Base-by-base conservation (phyloP, 2,113 vertebrate species). In the Pandion haliaetus region DNA sequence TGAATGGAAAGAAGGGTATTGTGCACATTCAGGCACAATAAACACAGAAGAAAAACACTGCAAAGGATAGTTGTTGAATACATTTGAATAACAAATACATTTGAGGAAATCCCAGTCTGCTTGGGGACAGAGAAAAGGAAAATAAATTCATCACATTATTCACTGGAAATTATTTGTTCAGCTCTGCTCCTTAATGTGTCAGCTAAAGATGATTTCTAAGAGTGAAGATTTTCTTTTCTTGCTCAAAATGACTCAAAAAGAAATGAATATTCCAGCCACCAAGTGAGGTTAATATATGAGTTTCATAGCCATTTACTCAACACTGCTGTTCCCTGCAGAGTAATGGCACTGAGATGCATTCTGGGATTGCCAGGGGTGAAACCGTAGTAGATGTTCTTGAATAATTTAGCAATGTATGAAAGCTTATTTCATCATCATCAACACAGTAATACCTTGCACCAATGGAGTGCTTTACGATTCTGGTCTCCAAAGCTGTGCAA, bases 241-340 rank as follows among this genome's bases (percentile, higher is more conserved):
- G 84, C 91, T 95, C 52, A 90, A 89, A 97, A 94, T 91, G 96
- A 87, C 93, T 96, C 62, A 31, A 70, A 70, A 89, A 96, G 88
- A 96, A 97, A 96, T 95, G 86, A 96, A 97, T 96, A 97, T 97
- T 97, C 96, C 91, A 97, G 93, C 84, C 97, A 95, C 95, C 96
- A 96, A 97, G 94, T 93, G 94, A 97, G 84, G 95, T 97, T 97
- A 97, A 97, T 97, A 93, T 95, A 96, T 80, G 94, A 96, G 83
- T 90, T 95, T 94, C 94, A 94, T 89, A 94, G 94, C 74, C 96
- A 94, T 96, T 97, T 96, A 95, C 94, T 96, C 97, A 95, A 57
- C 54, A 45, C 54, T 47, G 84, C 94, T 93, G 95, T 66, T 97
- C 94, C 97, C 94, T 88, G 95, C 95, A 95, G 95, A 96, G 94